phyloP scores from a whole-genome alignment of 1,140 invertebrate genomes.

The Drosophila repletoides region DNA sequence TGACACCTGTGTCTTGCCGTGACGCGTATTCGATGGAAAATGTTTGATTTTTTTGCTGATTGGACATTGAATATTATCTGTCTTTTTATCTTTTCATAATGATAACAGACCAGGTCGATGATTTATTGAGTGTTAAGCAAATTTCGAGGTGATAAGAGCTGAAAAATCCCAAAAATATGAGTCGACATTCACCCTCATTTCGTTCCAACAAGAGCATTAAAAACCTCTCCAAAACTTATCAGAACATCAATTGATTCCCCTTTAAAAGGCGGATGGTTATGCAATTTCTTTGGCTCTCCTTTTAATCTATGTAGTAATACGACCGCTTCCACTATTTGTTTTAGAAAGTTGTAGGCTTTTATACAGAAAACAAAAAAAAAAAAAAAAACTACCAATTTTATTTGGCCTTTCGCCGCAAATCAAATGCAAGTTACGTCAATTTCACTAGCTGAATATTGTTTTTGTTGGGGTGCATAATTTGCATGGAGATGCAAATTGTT shows the following conservation, averaged over 20 bases:
- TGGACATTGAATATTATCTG: background rate
- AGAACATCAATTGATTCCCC: too few species aligned
- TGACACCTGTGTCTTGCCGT: background rate
- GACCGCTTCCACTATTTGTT: conserved; percentile 53
- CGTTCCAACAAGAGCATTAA: too few species aligned
- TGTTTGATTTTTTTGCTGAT: background rate
- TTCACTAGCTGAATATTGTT: conserved; percentile 21
- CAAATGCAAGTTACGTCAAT: conserved; percentile 60
- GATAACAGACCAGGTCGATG: background rate
- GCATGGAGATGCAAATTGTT: conserved; percentile 59
- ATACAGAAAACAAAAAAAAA: too few species aligned
- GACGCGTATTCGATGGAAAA: background rate
- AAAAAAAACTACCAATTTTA: conserved; percentile 11
- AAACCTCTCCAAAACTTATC: too few species aligned
- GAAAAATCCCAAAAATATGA: too few species aligned
- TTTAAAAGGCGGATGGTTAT: too few species aligned
- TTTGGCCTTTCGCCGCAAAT: conserved; percentile 54
- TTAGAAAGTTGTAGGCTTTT: conserved; percentile 55
- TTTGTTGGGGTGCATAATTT: conserved; percentile 44
- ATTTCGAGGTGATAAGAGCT: conserved; percentile 6
- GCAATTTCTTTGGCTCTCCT: background rate
- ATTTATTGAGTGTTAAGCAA: too few species aligned
- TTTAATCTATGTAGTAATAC: conserved; percentile 10
- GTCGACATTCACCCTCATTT: too few species aligned
- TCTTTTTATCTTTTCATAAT: background rate